Evolutionary conservation across 1,140 invertebrate species (phyloP).

Genomic region (Hylyphantes graminicola): DNA sequence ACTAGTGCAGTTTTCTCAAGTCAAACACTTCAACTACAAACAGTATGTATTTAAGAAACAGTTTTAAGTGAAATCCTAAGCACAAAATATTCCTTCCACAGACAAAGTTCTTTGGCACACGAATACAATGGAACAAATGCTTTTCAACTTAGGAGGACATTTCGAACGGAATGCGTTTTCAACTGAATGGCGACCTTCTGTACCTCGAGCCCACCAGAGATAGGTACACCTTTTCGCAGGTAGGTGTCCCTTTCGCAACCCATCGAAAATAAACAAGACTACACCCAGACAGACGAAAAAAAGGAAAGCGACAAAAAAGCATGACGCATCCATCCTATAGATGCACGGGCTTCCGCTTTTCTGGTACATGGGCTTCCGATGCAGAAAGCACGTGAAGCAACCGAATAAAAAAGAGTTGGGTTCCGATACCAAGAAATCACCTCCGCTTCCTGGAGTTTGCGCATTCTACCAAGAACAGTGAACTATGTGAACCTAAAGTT

Average conservation of each 20-base stretch:
- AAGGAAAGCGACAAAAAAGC: neutral
- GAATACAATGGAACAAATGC: no score
- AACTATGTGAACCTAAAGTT: no score
- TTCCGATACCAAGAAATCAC: neutral
- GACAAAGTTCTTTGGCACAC: no score
- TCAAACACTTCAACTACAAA: no score
- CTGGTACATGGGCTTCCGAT: constrained; percentile 8
- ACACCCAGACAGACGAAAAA: constrained; percentile 8
- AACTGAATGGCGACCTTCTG: no score
- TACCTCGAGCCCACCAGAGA: neutral
- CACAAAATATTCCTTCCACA: no score
- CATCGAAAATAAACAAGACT: neutral
- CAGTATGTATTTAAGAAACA: no score
- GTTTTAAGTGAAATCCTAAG: no score
- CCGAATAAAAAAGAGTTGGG: neutral
- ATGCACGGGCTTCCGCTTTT: constrained; percentile 5
- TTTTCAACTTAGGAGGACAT: no score
- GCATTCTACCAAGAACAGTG: neutral
- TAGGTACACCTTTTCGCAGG: constrained; percentile 14
- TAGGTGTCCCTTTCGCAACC: constrained; percentile 19
- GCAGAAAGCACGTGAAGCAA: no score
- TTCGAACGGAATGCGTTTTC: no score
- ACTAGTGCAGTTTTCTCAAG: no score
- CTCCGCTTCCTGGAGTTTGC: neutral
- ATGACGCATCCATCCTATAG: constrained; percentile 17